phyloP scores from a whole-genome alignment of 2,113 vertebrate species.

The Genyomyrus donnyi region DNA sequence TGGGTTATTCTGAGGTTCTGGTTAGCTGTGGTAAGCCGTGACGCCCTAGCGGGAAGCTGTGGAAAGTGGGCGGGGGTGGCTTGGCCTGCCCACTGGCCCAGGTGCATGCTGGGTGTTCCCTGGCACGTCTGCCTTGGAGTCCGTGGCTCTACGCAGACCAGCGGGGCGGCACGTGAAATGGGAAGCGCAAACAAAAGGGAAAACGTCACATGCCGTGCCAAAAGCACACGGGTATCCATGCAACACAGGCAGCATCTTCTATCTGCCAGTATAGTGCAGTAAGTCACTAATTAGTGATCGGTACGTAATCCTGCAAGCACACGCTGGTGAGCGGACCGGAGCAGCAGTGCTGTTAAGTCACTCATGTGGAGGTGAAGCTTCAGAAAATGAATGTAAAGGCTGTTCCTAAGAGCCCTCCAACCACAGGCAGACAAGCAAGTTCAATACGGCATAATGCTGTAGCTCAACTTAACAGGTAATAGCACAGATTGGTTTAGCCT shows the following conservation, averaged over 20 bases:
- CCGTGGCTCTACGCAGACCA: not conserved
- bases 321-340: not conserved
- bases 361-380: not conserved
- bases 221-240: not conserved
- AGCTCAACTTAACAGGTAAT: not conserved
- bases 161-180: slow-evolving; percentile 24
- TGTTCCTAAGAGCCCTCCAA: not conserved
- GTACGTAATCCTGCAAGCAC: not conserved
- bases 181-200: slow-evolving; percentile 38
- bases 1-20: slow-evolving; percentile 48
- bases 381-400: not conserved
- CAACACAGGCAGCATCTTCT: not conserved
- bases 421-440: not conserved
- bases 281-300: not conserved
- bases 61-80: slow-evolving; percentile 28
- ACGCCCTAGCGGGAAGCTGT: slow-evolving; percentile 8
- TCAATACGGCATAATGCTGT: not conserved
- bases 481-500: not conserved
- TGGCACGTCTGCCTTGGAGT: not conserved
- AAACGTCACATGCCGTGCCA: not conserved
- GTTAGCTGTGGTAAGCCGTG: slow-evolving; percentile 26
- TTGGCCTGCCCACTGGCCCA: not conserved
- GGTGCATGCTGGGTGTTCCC: not conserved
- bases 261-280: not conserved
- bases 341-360: not conserved